Evolutionary conservation across 2,888 invertebrate genomes (phyloP), one percentile per base, ranked within the genome.

Genomic region (Augiades crinisus): DNA sequence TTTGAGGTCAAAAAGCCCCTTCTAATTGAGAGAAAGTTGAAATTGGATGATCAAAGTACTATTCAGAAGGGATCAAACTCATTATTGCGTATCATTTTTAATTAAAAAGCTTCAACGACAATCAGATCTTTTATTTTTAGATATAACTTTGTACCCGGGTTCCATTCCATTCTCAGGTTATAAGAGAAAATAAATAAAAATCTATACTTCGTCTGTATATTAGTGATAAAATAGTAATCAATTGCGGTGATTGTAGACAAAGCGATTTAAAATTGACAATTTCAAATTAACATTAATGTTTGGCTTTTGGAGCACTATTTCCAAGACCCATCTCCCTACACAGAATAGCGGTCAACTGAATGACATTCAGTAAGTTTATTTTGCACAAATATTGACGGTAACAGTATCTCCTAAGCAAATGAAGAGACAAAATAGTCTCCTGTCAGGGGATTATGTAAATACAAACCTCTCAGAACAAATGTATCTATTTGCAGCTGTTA

Each of bases 371-470:
- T 24, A 14, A 40, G 44, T 50, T 56, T 67, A 62, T 68, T 69
- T 66, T n/a, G 65, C 65, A 62, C 54, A 41, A 53, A 43, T 53
- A 41, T n/a, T n/a, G n/a, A n/a, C n/a, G n/a, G n/a, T n/a, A n/a
- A n/a, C n/a, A n/a, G n/a, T n/a, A n/a, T n/a, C n/a, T n/a, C 44
- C 54, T 53, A 56, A 53, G 55, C 57, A 55, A 60, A 62, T 60
- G 60, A 55, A 54, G 51, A 52, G 54, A 45, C 44, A 34, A 33
- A 40, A 41, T 30, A 16, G 17, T 17, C 17, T 10, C 16, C 40
- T 24, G 14, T 17, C n/a, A 8, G 16, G 27, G 27, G n/a, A 30
- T 30, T 27, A 41, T 30, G 4, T 19, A 41, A 40, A 40, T 40
- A 40, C 14, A 24, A n/a, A n/a, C 14, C 22, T 2, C n/a, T n/a